Base-by-base conservation (phyloP, 1,140 invertebrate species). In the Drosophila eugracilis region DNA sequence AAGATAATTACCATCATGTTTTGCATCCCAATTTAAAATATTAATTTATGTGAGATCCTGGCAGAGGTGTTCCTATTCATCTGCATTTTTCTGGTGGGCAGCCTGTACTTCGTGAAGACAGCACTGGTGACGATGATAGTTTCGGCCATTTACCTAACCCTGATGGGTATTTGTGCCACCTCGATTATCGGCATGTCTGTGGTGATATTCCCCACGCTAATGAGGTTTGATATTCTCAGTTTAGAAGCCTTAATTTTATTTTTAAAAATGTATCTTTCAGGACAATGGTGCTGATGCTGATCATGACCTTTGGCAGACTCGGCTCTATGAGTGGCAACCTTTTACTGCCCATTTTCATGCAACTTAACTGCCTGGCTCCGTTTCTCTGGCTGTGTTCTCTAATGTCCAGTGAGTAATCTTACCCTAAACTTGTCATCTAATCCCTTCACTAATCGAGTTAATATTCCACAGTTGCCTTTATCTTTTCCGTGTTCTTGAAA, bases 131-230 rank as follows among this genome's bases (percentile, higher is more conserved):
- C 66, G 0, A 48, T 88, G 5, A 34, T 75, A 2, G 5, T 81
- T 0, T 21, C 78, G 0, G 30, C 83, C 5, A 4, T 72, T 6
- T 88, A 88, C 9, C 73, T 94, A 5, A 93, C 94, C 0, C 60
- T 94, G 44, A 93, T 93, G 62, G 92, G 92, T 6, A 91, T 93
- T 3, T 90, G 88, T 58, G 90, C 91, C 2, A 93, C 93, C 12
- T 91, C 93, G 0, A 73, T 94, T 2, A 91, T 94, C 4, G 92
- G 92, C 32, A 92, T 93, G 41, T 92, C 92, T 1, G 94, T 94
- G 1, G 92, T 94, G 7, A 75, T 94, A 12, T 94, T 94, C 67
- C 93, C 93, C 30, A 94, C 94, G 0, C 84, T 92, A 17, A 83
- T 94, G 28, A 92, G 94, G 94, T 94, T 77, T 62, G 75, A 57